These are phyloP conservation scores for Falcaria lacertinaria DNA, from an alignment of 2,888 invertebrate genomes.

Conservation along the genomic window DNA sequence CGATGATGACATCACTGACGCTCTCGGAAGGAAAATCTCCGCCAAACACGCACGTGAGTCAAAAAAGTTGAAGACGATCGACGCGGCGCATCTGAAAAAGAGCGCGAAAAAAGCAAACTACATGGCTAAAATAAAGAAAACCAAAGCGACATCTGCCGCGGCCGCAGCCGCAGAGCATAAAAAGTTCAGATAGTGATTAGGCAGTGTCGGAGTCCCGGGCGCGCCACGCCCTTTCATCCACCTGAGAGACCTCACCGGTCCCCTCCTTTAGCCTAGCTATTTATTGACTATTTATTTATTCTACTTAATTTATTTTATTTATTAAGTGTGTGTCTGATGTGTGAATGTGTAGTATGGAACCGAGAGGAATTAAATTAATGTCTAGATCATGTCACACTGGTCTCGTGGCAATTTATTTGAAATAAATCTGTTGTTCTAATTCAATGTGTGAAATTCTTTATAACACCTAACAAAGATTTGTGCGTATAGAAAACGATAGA, in stretches of 20 bases:
- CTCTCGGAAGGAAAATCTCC: slow-evolving; percentile 75
- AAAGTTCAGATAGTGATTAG: slow-evolving; percentile 78
- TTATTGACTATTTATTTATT: slow-evolving; percentile 80
- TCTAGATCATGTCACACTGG: slow-evolving; percentile 80
- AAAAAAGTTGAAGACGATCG: slow-evolving; percentile 81
- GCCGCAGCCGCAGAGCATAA: slow-evolving; percentile 71
- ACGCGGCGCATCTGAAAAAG: slow-evolving; percentile 66
- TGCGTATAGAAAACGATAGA: slow-evolving; percentile 44
- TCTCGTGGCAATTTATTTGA: slow-evolving; percentile 78
- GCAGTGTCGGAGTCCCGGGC: slow-evolving; percentile 46
- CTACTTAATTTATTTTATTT: slow-evolving; percentile 81
- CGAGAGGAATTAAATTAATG: slow-evolving; percentile 77
- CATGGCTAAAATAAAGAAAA: slow-evolving; percentile 76
- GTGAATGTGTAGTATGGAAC: slow-evolving; percentile 75
- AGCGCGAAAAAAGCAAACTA: slow-evolving; percentile 72
- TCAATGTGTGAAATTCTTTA: slow-evolving; percentile 71
- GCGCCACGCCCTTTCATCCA: slow-evolving; percentile 60
- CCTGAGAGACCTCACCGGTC: slow-evolving; percentile 68
- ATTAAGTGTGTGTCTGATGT: slow-evolving; percentile 79
- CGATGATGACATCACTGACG: slow-evolving; percentile 83
- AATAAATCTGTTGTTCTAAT: slow-evolving; percentile 78
- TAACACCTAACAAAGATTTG: slow-evolving; percentile 63
- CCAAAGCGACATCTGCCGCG: slow-evolving; percentile 71
- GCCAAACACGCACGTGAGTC: slow-evolving; percentile 90
- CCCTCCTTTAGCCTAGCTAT: slow-evolving; percentile 78